phyloP scores from a whole-genome alignment of 2,113 vertebrate species.

The Neotoma lepida region DNA sequence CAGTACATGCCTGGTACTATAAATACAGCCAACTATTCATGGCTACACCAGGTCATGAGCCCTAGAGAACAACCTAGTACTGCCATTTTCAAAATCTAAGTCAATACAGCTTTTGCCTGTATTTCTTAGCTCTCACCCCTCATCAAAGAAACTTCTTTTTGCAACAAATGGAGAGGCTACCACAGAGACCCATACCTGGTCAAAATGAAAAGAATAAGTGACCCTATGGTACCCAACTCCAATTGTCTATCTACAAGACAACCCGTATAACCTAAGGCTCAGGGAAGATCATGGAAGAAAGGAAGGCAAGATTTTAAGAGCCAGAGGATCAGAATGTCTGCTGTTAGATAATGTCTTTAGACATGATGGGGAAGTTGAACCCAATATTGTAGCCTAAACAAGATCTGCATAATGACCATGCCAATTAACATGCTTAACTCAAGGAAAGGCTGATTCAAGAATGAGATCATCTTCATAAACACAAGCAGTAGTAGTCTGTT shows the following conservation, averaged over 20 bases:
- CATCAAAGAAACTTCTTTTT: not conserved
- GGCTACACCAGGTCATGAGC: not conserved
- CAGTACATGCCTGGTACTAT: no score
- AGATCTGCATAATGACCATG: not conserved
- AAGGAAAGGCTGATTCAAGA: not conserved
- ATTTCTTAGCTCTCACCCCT: not conserved
- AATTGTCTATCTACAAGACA: not conserved
- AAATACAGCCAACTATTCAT: not conserved
- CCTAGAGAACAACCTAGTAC: not conserved
- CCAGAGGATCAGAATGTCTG: not conserved
- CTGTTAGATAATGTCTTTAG: not conserved
- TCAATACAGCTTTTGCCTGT: not conserved
- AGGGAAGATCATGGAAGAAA: not conserved
- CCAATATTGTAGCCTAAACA: not conserved
- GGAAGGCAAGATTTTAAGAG: not conserved
- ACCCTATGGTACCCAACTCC: not conserved
- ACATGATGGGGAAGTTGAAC: not conserved
- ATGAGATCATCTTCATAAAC: conserved; percentile 82
- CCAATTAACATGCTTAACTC: not conserved
- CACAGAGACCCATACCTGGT: not conserved
- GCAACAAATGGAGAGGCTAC: not conserved
- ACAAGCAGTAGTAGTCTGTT: conserved; percentile 82
- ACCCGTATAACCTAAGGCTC: not conserved
- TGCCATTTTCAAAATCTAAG: not conserved
- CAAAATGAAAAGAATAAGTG: not conserved